A percentile compares a stretch with the other conserved stretches of the same genome.
phyloP scores from a whole-genome alignment of 2,113 vertebrate genomes.

The Perca fluviatilis region DNA sequence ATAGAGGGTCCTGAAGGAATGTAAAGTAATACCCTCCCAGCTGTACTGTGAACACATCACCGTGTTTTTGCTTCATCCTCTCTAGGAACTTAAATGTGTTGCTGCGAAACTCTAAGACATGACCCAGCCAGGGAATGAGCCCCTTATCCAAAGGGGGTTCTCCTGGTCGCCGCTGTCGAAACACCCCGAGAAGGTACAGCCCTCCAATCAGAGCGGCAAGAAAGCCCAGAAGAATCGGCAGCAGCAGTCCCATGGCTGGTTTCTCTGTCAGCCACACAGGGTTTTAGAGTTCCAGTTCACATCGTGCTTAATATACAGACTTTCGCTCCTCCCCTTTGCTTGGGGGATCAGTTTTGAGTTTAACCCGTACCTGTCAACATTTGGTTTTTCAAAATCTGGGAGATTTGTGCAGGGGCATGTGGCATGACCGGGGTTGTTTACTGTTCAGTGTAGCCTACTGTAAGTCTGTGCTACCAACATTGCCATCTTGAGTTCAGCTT shows the following conservation, averaged over 20 bases:
- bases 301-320: neutral
- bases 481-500: no score
- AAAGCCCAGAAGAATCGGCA: slow-evolving; percentile 74
- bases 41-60: slow-evolving; percentile 91
- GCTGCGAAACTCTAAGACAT: slow-evolving; percentile 88
- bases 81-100: slow-evolving; percentile 86
- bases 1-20: slow-evolving; percentile 90
- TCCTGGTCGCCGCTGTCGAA: slow-evolving; percentile 79
- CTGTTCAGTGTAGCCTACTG: no score
- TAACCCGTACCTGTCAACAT: no score
- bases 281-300: neutral
- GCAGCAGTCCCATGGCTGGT: slow-evolving; percentile 81
- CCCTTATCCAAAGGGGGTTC: slow-evolving; percentile 94
- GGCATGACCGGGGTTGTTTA: no score
- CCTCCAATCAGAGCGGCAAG: slow-evolving; percentile 67
- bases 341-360: no score
- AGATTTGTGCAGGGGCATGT: no score
- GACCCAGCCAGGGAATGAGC: slow-evolving; percentile 90
- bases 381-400: no score
- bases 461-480: no score
- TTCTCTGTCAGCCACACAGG: neutral
- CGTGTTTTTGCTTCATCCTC: slow-evolving; percentile 88
- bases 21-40: slow-evolving; percentile 90
- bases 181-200: slow-evolving; percentile 81
- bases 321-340: slow-evolving; percentile 64